Base-by-base conservation (phyloP, 2,113 vertebrate species). In the Datnioides undecimradiatus region DNA sequence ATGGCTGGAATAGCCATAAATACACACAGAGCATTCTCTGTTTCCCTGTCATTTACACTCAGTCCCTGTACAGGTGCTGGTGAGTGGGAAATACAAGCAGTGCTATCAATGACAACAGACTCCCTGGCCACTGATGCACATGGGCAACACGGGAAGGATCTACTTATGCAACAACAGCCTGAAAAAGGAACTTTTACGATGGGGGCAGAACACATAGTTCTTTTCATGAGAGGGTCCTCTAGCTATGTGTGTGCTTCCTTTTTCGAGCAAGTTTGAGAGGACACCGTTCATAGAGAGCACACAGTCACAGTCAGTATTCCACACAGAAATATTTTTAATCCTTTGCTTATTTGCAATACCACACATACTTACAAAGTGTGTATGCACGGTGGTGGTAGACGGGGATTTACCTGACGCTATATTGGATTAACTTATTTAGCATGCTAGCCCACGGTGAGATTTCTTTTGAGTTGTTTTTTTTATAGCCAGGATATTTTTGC, bases 131-230 rank as follows among this genome's bases (percentile, higher is more conserved):
- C 71, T 40, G 6, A 27, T 38, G 60, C 63, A 78, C n/a, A 5
- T 48, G 46, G 65, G 62, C 51, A 58, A 19, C 58, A 21, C n/a
- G 34, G 58, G 29, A 41, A 70, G 2, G 45, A 62, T 38, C 36
- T 21, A 36, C 33, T 90, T 90, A 74, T 69, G 80, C 31, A 90
- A 87, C 45, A 70, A 52, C 55, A 33, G n/a, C 55, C 58, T 46
- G 1, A 34, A 74, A 87, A 45, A 31, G 29, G 36, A 77, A 67
- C 12, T 76, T 85, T 76, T 80, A 84, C 41, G 2, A 80, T 10
- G 43, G 79, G 38, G 78, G 54, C 64, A 25, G 74, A 66, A 72
- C 60, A 23, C 72, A 73, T 4, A 74, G 64, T 48, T 78, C 49
- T 57, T 83, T 85, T 59, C 67, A 82, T 17, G 38, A 77, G 70